phyloP scores from a whole-genome alignment of 2,113 vertebrate species.

The Nothoprocta perdicaria region DNA sequence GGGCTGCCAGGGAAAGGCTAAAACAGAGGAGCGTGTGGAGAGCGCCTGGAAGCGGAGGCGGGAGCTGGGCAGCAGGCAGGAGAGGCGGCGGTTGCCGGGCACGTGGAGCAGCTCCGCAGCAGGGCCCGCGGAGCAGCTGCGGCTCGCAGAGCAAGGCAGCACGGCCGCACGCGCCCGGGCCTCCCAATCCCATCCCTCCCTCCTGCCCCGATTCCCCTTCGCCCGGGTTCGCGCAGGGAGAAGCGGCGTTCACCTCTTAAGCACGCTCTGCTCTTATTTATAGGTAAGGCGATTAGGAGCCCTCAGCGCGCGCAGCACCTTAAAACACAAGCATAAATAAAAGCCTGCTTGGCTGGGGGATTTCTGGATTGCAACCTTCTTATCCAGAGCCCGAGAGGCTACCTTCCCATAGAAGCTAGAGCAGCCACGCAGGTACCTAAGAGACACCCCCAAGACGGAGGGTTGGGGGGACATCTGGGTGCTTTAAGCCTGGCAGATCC shows the following conservation, averaged over 20 bases:
- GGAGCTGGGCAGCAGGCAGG: not conserved
- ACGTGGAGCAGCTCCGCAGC: not conserved
- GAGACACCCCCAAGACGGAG: not conserved
- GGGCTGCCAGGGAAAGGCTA: conserved; percentile 13
- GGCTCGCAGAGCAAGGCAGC: not conserved
- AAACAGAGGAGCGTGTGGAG: not conserved
- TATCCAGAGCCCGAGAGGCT: not conserved
- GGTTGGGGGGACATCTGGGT: not conserved
- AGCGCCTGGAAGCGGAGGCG: not conserved
- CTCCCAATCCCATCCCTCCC: too few relatives aligned
- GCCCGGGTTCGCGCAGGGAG: not conserved
- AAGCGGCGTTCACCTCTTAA: conserved; percentile 51
- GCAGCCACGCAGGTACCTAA: not conserved
- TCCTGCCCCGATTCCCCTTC: not conserved
- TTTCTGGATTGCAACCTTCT: too few relatives aligned
- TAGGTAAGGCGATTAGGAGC: conserved; percentile 62
- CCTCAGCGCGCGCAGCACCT: conserved; percentile 48
- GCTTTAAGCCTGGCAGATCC: not conserved
- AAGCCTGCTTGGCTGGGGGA: too few relatives aligned
- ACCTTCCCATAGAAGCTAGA: not conserved
- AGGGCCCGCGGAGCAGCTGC: not conserved
- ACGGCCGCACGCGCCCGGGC: not conserved
- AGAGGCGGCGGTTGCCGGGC: not conserved
- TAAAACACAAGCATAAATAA: too few relatives aligned
- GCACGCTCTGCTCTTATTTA: conserved; percentile 61